Conservation (phyloP, 2,797 vertebrate genomes). For the Lacerta agilis region DNA sequence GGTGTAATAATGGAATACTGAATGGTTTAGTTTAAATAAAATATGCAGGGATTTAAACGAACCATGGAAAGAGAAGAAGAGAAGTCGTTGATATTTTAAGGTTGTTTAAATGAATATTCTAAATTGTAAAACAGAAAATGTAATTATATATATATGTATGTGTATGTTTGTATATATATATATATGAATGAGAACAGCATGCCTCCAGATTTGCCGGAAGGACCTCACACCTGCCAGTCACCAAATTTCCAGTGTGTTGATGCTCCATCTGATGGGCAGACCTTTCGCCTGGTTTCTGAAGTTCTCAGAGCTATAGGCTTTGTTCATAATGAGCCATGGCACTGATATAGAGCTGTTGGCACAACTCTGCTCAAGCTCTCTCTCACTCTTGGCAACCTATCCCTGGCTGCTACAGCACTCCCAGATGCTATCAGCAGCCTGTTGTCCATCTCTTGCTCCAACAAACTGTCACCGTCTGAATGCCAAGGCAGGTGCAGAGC, state of each 20-base stretch:
- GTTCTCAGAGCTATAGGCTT: not conserved
- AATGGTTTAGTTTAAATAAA: too few relatives aligned
- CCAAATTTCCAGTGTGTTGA: not conserved
- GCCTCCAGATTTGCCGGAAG: not conserved
- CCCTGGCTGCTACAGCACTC: not conserved
- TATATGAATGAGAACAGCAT: too few relatives aligned
- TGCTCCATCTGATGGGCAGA: not conserved
- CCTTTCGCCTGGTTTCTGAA: not conserved
- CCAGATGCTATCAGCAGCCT: not conserved
- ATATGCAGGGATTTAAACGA: too few relatives aligned
- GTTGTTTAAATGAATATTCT: too few relatives aligned
- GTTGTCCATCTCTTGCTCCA: slow-evolving; percentile 24
- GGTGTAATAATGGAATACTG: too few relatives aligned
- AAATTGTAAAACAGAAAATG: too few relatives aligned
- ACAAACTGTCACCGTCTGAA: not conserved
- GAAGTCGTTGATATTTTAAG: too few relatives aligned
- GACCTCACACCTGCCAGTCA: not conserved
- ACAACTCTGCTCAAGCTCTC: fast-evolving
- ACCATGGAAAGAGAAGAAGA: too few relatives aligned
- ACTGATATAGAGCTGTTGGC: not conserved
- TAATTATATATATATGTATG: too few relatives aligned
- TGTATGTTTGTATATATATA: too few relatives aligned
- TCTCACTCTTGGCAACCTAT: not conserved
- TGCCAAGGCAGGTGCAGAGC: not conserved
- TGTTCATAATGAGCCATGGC: slow-evolving; percentile 6